Evolutionary conservation across 2,113 vertebrate genomes (phyloP).

Genomic region (Corythaixoides concolor): DNA sequence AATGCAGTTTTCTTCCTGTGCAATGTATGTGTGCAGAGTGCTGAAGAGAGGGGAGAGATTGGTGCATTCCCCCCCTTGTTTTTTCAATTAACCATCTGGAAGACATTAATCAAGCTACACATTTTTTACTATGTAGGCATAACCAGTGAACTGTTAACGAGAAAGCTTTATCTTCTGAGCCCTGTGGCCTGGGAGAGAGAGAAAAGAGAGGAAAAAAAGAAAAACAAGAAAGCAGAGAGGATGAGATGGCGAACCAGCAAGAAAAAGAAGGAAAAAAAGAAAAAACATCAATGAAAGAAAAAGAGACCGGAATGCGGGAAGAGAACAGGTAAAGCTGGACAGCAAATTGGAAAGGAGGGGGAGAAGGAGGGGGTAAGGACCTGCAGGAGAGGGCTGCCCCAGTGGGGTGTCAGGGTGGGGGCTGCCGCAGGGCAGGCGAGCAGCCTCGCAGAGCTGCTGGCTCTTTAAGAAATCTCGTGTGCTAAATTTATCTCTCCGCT

Average conservation of each 20-base stretch:
- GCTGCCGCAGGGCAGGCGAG: not conserved
- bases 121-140: conserved; percentile 58
- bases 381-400: not conserved
- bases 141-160: conserved; percentile 59
- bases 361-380: not conserved
- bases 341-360: not conserved
- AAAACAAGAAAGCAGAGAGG: not conserved
- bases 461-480: conserved; percentile 63
- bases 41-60: not conserved
- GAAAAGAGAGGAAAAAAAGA: not conserved
- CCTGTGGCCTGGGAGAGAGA: not conserved
- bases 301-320: not conserved
- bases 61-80: not conserved
- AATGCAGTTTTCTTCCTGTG: conserved; percentile 28
- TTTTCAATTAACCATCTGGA: conserved; percentile 54
- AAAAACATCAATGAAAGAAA: not conserved
- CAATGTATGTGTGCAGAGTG: not conserved
- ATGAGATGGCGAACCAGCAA: not conserved
- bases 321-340: not conserved
- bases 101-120: conserved; percentile 53
- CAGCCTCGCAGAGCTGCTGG: conserved; percentile 16
- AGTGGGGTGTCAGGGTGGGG: not conserved
- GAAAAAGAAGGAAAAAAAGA: not conserved
- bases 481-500: conserved; percentile 68
- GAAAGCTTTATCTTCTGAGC: conserved; percentile 47